Evolutionary conservation across 1,140 invertebrate genomes (phyloP).

Genomic region (Pararge aegeria): DNA sequence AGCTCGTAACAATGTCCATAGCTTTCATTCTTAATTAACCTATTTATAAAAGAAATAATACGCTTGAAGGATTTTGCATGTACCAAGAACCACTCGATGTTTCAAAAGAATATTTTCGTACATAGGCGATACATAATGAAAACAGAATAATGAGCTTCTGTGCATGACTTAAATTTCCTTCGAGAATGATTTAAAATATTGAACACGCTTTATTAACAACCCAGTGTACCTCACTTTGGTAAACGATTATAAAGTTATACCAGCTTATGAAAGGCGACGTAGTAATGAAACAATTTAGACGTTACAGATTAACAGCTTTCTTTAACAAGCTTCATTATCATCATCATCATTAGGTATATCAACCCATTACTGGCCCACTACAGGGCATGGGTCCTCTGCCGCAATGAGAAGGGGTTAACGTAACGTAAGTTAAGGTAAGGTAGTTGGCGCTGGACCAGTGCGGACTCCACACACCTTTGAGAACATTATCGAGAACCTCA

Average conservation of each 20-base stretch:
- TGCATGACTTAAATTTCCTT: slow-evolving; percentile 50
- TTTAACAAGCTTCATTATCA: no score
- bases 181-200: slow-evolving; percentile 51
- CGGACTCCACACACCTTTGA: no score
- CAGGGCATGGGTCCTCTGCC: no score
- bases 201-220: slow-evolving; percentile 9
- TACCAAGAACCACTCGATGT: background rate
- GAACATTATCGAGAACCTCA: no score
- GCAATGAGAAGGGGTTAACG: no score
- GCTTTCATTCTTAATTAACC: background rate
- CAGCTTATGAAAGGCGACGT: background rate
- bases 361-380: no score
- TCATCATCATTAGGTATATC: no score
- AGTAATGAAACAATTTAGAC: background rate
- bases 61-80: background rate
- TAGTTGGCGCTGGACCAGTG: no score
- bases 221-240: background rate
- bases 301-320: background rate
- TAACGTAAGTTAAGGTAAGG: no score
- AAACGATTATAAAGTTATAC: background rate
- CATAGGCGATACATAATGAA: background rate
- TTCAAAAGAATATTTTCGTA: background rate
- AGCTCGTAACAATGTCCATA: background rate
- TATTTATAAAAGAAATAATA: background rate
- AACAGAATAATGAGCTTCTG: slow-evolving; percentile 40